These are phyloP conservation scores for Sussaba pulchella DNA, from an alignment of 2,888 invertebrate species.

Conservation along the genomic window DNA sequence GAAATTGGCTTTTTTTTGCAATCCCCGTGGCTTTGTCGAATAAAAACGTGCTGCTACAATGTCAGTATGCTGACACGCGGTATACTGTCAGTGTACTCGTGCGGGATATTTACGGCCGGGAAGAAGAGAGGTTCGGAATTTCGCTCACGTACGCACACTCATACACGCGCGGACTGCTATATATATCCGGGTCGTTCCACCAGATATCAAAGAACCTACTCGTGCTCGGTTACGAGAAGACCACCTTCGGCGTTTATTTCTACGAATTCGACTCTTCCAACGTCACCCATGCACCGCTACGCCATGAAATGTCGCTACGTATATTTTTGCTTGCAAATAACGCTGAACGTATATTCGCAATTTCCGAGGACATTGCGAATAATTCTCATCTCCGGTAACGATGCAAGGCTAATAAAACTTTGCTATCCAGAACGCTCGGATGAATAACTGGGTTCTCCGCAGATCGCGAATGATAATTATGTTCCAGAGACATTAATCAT, in stretches of 20 bases:
- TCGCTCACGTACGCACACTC: slow-evolving; percentile 15
- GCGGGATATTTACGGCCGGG: slow-evolving; percentile 49
- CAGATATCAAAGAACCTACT: slow-evolving; percentile 46
- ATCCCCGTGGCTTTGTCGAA: slow-evolving; percentile 62
- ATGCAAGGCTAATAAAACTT: not conserved
- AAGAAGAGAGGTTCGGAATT: slow-evolving; percentile 1
- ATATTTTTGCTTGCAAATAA: not conserved
- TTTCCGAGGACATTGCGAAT: not conserved
- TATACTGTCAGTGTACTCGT: slow-evolving; percentile 35
- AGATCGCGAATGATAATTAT: not conserved
- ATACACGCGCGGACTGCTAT: slow-evolving; percentile 14
- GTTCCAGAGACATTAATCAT: not conserved
- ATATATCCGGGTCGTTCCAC: slow-evolving; percentile 52
- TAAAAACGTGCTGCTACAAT: slow-evolving; percentile 45
- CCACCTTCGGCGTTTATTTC: slow-evolving; percentile 14
- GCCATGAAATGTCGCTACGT: too few relatives aligned
- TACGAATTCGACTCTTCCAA: slow-evolving; percentile 7
- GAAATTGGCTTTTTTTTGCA: slow-evolving; percentile 49
- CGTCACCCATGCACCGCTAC: slow-evolving; percentile 12
- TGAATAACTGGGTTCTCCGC: not conserved
- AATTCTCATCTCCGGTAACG: not conserved
- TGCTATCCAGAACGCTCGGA: not conserved
- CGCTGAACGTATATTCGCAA: not conserved
- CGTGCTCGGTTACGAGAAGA: not conserved
- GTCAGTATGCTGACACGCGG: too few relatives aligned